Conservation (phyloP, 1,140 invertebrate genomes). For the Nautilus pompilius region DNA sequence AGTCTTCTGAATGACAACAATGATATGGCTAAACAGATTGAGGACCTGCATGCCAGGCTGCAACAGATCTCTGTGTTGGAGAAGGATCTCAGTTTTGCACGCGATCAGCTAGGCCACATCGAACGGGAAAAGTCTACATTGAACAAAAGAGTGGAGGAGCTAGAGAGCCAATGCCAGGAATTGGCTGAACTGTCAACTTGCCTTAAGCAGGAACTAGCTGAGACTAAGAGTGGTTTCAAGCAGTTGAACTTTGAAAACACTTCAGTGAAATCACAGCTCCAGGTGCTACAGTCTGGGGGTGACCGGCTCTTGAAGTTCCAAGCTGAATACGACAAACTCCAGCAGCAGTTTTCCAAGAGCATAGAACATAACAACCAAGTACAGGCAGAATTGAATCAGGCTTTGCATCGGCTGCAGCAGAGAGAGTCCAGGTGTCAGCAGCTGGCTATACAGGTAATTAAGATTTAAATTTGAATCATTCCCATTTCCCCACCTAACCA, state of each 20-base stretch:
- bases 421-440: conserved; percentile 85
- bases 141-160: conserved; percentile 29
- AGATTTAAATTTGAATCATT: neutral
- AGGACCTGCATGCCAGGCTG: conserved; percentile 39
- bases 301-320: conserved; percentile 26
- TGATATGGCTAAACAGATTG: conserved; percentile 41
- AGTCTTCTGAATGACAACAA: conserved; percentile 43
- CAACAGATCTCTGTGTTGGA: conserved; percentile 18
- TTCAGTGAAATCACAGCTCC: conserved; percentile 32
- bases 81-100: conserved; percentile 19
- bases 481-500: too few species aligned
- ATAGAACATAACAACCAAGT: conserved; percentile 50
- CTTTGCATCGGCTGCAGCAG: conserved; percentile 81
- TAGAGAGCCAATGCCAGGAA: conserved; percentile 31
- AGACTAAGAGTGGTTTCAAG: conserved; percentile 24
- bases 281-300: conserved; percentile 18
- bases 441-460: conserved; percentile 68
- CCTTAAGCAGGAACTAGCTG: conserved; percentile 28
- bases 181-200: conserved; percentile 26
- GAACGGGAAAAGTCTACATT: conserved; percentile 34
- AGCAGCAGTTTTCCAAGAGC: conserved; percentile 34
- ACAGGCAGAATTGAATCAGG: conserved; percentile 70
- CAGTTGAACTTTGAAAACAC: conserved; percentile 37
- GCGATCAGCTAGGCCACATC: conserved; percentile 33
- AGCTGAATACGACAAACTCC: conserved; percentile 35